Evolutionary conservation across 2,113 vertebrate genomes (phyloP).

Genomic region (Psilopsiagon aurifrons): DNA sequence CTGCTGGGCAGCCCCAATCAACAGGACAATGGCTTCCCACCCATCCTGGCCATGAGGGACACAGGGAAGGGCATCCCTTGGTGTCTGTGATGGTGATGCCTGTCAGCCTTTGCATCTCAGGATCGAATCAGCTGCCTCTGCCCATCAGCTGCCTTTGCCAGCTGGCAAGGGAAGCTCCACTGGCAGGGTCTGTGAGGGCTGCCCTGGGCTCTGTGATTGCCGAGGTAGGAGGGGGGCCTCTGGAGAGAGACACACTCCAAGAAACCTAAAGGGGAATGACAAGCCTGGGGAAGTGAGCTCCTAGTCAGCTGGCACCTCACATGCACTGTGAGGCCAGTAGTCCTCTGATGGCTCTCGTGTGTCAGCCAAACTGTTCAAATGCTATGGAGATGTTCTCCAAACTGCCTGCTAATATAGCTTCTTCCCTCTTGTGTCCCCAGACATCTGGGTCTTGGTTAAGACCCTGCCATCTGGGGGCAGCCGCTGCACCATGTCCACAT

Average conservation of each 20-base stretch:
- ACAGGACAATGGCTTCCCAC: neutral
- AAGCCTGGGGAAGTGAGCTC: neutral
- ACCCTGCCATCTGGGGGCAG: neutral
- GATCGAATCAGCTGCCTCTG: neutral
- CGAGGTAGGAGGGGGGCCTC: neutral
- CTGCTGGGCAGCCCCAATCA: neutral
- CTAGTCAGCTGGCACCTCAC: neutral
- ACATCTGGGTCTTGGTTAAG: neutral
- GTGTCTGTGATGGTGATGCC: neutral
- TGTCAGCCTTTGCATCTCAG: neutral
- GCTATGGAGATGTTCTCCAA: neutral
- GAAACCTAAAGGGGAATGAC: neutral
- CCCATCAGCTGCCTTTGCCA: neutral
- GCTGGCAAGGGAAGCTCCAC: neutral
- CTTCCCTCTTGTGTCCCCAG: neutral
- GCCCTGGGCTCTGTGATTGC: neutral
- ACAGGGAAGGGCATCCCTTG: fast-evolving
- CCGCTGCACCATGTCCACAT: fast-evolving
- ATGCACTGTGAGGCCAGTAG: neutral
- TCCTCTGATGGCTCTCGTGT: fast-evolving
- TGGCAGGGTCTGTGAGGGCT: neutral
- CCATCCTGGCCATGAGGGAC: neutral
- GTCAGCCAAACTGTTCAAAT: neutral
- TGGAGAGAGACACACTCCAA: fast-evolving
- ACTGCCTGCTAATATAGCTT: neutral